Evolutionary conservation across 37 sponge, comb jelly and placozoan species (phyloP), one percentile per base, ranked within the genome.

Genomic region (Eunapius fragilis): DNA sequence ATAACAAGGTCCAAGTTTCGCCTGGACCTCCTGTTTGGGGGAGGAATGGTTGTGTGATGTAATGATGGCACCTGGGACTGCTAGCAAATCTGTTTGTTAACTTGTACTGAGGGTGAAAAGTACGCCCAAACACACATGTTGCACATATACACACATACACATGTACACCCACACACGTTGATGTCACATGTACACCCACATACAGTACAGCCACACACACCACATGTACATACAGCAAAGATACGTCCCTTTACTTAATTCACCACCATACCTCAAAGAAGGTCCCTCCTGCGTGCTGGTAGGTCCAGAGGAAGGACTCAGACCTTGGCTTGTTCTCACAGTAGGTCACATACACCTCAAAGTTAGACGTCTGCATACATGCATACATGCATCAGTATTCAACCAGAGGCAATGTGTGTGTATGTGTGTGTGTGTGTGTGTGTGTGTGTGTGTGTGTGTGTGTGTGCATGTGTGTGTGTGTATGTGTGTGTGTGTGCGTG

Each of bases 261-360:
- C 3, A 9, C 6, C 41, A 75, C 24, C 5, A 71, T 58, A 95
- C 96, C 49, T 87, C 89, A 81, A 90, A 91, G 79, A 92, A 92
- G 3, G 81, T 37, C 26, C 89, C 93, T 37, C 84, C 91, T 25
- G 82, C 13, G 49, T 88, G 89, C 30, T 13, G 36, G 69, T 84
- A 88, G 24, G 84, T 85, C 89, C 87, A 86, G 26, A 96, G 72
- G 41, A 93, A 81, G 22, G 89, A 75, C 37, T 93, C 91, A 0
- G 91, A 85, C 49, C 69, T 79, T 27, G 96, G 94, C 69, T 93
- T 93, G 80, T 96, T 96, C 77, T 88, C 89, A 78, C 89, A 96
- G 78, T 93, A 96, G 14, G 80, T 84, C 36, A 90, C 87, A 71
- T 96, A 96, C 77, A 88, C 33, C 75, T 90, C 91, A 83, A 94